These are phyloP conservation scores for Hippocampus zosterae DNA, from an alignment of 2,113 vertebrate species.

Conservation along the genomic window DNA sequence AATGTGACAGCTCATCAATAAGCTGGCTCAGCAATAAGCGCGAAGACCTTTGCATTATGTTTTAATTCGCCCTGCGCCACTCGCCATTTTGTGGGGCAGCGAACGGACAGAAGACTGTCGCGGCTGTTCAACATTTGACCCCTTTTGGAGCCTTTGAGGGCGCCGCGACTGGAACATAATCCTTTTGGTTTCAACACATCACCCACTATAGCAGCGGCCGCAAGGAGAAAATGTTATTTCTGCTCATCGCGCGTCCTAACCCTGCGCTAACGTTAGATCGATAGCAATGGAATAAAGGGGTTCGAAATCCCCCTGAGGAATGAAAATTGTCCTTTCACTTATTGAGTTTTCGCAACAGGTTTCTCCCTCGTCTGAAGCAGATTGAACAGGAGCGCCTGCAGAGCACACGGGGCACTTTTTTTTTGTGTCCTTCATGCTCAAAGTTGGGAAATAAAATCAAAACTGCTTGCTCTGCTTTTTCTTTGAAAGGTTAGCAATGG, in stretches of 20 bases:
- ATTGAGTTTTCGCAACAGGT: constrained; percentile 57
- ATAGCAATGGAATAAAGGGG: constrained; percentile 60
- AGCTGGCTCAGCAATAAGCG: constrained; percentile 54
- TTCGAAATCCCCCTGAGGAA: constrained; percentile 38
- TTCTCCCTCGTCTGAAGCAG: constrained; percentile 22
- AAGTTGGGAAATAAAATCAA: neutral
- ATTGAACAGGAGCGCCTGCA: constrained; percentile 28
- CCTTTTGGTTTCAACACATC: constrained; percentile 43
- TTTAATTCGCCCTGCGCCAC: constrained; percentile 65
- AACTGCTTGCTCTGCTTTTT: neutral
- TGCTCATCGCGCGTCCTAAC: constrained; percentile 40
- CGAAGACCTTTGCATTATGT: constrained; percentile 70
- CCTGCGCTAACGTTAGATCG: constrained; percentile 45
- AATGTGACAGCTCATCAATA: constrained; percentile 74
- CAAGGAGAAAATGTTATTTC: constrained; percentile 45
- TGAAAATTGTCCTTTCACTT: constrained; percentile 39
- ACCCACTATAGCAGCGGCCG: constrained; percentile 19
- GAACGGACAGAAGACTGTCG: constrained; percentile 23
- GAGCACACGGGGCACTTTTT: neutral
- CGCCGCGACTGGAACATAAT: constrained; percentile 19
- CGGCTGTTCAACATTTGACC: constrained; percentile 60
- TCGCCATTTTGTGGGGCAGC: constrained; percentile 25
- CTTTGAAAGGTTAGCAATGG: neutral
- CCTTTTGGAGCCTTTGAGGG: constrained; percentile 20
- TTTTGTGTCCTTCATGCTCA: constrained; percentile 1